Base-by-base conservation (phyloP, 2,888 invertebrate species). In the Drosophila demipolita region DNA sequence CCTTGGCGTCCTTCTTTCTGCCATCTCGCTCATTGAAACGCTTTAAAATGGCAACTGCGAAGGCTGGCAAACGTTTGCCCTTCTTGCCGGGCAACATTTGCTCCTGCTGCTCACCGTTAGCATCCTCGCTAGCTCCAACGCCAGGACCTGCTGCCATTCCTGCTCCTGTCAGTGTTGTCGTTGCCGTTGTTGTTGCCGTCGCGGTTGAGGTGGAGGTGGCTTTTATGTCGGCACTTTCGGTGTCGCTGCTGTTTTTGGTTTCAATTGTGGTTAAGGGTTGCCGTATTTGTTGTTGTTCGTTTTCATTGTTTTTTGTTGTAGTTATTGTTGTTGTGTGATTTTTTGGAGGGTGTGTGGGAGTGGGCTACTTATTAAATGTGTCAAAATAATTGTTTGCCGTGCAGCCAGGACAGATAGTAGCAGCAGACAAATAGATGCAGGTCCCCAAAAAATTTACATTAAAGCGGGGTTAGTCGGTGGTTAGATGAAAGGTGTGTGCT, bases 201-300 rank as follows among this genome's bases (percentile, higher is more conserved):
- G 91, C 83, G 33, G 92, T 91, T 50, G 91, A 91, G 65, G 88
- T 92, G 66, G 92, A 90, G 78, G 91, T 91, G 74, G 92, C 91
- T 78, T 92, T 92, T 73, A 94, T 93, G 77, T 94, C 95, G 63
- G 95, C 95, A 90, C 95, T 95, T 92, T 96, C 95, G 48, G 95
- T 95, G 92, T 96, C 95, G 91, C 95, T 96, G 91, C 95, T 95
- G 91, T 87, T 78, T 61, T 80, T 87, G 92, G 79, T 79, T 82
- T 75, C 77, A 82, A 72, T 80, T 72, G 78, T 78, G 76, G 74
- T 74, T 75, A 78, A 75, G 80, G 69, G 64, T 72, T 66, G 50
- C 53, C 66, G 40, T 60, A 66, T 36, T 74, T 74, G 52, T 69
- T 73, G 29, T 70, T 66, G 54, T 62, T 82, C 73, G 38, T 71